phyloP scores from a whole-genome alignment of 2,113 vertebrate genomes.

The Choloepus hoffmanni region DNA sequence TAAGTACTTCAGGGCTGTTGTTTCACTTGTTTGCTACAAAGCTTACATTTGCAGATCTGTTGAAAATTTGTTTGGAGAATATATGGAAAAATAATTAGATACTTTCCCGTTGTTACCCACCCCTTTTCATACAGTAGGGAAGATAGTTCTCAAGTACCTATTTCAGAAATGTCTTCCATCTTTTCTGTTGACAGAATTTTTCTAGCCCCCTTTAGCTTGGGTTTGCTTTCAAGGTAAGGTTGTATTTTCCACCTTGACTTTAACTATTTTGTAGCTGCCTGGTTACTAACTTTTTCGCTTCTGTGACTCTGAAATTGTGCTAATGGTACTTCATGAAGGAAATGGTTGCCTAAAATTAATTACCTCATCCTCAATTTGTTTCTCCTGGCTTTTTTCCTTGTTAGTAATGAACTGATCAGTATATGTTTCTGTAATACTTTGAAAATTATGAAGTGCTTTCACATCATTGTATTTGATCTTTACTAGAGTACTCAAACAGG shows the following conservation, averaged over 20 bases:
- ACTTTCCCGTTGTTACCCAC: neutral
- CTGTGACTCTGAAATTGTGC: neutral
- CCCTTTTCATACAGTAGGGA: neutral
- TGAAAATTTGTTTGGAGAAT: constrained; percentile 28
- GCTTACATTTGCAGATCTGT: neutral
- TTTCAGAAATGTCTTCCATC: neutral
- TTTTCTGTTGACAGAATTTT: constrained; percentile 24
- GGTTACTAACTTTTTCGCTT: neutral
- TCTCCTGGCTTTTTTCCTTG: neutral
- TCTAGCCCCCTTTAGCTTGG: neutral
- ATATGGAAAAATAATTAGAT: neutral
- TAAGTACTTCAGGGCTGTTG: neutral
- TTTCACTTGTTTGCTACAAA: constrained; percentile 26
- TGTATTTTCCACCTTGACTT: neutral
- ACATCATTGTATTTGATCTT: constrained; percentile 9
- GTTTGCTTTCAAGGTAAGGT: constrained; percentile 21
- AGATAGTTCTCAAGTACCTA: neutral
- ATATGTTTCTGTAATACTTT: neutral
- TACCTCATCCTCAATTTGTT: neutral
- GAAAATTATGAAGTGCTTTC: neutral
- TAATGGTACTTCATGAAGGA: neutral
- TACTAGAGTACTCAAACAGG: neutral
- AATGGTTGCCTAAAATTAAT: constrained; percentile 5
- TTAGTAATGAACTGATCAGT: neutral
- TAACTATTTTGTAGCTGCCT: neutral